Base-by-base conservation (phyloP, 2,113 vertebrate genomes). In the Pomatorhinus ruficollis region DNA sequence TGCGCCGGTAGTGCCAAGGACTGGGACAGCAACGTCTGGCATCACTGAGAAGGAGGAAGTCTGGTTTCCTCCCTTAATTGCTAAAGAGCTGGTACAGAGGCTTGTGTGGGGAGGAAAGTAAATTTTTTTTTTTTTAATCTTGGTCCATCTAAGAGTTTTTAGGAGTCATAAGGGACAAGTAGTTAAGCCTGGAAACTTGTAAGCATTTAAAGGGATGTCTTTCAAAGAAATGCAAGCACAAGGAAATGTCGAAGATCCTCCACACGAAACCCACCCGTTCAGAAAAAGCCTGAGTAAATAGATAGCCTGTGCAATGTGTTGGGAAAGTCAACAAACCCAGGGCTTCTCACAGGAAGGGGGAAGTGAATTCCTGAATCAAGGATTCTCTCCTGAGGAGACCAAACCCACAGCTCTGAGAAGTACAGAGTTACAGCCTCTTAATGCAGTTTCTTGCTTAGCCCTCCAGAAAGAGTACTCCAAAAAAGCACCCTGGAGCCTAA, bases 61-160 rank as follows among this genome's bases (percentile, higher is more conserved):
- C 95, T 98, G 80, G 78, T 71, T 98, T 98, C 98, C 97, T 98
- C 95, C 96, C 89, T 82, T 95, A 90, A 93, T 96, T 96, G 86
- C 93, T 70, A 85, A 85, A 97, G 86, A 96, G 84, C 78, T 94
- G 89, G 91, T 85, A 54, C n/a, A 59, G 65, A 95, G 47, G 47
- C 50, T 42, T 57, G 11, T 60, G 69, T 66, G 89, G 85, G 92
- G 88, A 95, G 64, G 75, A 81, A 22, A 93, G 11, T 45, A n/a
- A 2, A n/a, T n/a, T n/a, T 14, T 27, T 59, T 61, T 63, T 37
- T 72, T 45, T 42, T n/a, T 56, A 45, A 47, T 47, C 40, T 86
- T 66, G 50, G 66, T 59, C 39, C 31, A 70, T 66, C 61, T 52
- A 21, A 2, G 0, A 64, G 79, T 56, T 63, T 93, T 71, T 88